Evolutionary conservation across 2,797 vertebrate species (phyloP).

Genomic region (Sciaenops ocellatus): DNA sequence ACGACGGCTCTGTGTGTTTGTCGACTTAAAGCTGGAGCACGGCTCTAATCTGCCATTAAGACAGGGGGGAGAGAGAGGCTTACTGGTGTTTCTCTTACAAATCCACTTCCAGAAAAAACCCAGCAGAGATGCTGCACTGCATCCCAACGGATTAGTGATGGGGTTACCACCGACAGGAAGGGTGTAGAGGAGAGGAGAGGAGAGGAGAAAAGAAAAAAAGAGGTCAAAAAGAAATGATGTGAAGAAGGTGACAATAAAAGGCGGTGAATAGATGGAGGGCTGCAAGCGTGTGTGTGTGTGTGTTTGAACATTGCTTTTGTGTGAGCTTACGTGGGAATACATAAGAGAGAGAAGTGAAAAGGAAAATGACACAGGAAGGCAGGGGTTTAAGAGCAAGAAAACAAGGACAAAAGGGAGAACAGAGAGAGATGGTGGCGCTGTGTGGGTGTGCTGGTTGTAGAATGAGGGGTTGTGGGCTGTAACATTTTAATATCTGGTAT

Average conservation of each 20-base stretch:
- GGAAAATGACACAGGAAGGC: constrained; percentile 54
- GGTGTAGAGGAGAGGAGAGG: constrained; percentile 3
- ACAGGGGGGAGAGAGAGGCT: constrained; percentile 76
- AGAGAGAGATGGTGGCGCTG: constrained; percentile 25
- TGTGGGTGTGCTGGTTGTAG: constrained; percentile 55
- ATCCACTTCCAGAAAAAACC: constrained; percentile 82
- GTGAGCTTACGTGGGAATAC: constrained; percentile 42
- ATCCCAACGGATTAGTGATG: constrained; percentile 77
- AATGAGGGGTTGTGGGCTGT: constrained; percentile 39
- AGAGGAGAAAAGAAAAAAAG: constrained; percentile 3
- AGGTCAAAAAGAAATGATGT: constrained; percentile 43
- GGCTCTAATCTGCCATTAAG: constrained; percentile 86
- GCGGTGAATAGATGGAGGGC: constrained; percentile 17
- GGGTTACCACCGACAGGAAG: constrained; percentile 34
- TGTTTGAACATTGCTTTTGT: constrained; percentile 29
- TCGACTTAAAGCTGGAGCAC: constrained; percentile 76
- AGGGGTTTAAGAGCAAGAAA: constrained; percentile 47
- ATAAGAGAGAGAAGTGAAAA: constrained; percentile 39
- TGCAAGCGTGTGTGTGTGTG: constrained; percentile 4
- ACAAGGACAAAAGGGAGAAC: constrained; percentile 42
- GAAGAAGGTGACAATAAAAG: constrained; percentile 25
- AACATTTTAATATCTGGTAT: constrained; percentile 60
- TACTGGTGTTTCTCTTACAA: constrained; percentile 86
- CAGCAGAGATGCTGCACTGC: constrained; percentile 68
- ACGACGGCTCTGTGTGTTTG: constrained; percentile 68